Evolutionary conservation across 1,140 invertebrate genomes (phyloP).

Genomic region (Diploscapter pachys): DNA sequence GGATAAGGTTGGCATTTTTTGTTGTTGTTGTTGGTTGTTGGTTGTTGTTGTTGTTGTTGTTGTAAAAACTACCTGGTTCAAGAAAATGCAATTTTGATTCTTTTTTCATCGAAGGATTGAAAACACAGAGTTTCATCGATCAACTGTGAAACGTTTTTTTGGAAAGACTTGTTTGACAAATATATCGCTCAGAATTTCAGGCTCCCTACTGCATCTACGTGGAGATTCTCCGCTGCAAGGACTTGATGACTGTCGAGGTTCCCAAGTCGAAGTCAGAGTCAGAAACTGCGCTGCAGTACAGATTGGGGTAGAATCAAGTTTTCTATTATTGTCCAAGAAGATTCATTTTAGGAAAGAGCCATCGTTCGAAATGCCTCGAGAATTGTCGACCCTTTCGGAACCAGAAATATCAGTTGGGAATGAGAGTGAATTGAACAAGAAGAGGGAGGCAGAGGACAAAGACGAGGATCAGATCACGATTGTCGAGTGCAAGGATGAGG

Average conservation of each 20-base stretch:
- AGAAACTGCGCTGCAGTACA: neutral
- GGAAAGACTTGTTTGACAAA: neutral
- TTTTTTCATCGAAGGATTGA: neutral
- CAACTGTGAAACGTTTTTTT: neutral
- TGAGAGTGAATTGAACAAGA: too few relatives aligned
- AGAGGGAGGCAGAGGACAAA: too few relatives aligned
- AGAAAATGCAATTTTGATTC: slow-evolving; percentile 18
- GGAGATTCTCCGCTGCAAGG: slow-evolving; percentile 87
- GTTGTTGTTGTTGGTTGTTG: too few relatives aligned
- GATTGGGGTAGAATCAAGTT: neutral
- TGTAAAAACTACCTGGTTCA: neutral
- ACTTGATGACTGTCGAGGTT: slow-evolving; percentile 74
- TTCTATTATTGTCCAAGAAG: neutral
- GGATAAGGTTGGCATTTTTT: slow-evolving; percentile 74
- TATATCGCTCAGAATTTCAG: slow-evolving; percentile 61
- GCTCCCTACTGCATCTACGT: slow-evolving; percentile 96
- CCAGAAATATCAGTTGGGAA: neutral
- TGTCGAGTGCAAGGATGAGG: slow-evolving; percentile 7
- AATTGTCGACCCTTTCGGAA: too few relatives aligned
- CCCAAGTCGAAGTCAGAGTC: slow-evolving; percentile 59
- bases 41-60: too few relatives aligned
- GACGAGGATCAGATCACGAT: slow-evolving; percentile 1
- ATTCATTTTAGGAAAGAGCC: neutral
- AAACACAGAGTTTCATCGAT: too few relatives aligned
- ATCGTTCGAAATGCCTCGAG: neutral